phyloP scores from a whole-genome alignment of 2,888 invertebrate genomes.

The Osmoderma eremita region DNA sequence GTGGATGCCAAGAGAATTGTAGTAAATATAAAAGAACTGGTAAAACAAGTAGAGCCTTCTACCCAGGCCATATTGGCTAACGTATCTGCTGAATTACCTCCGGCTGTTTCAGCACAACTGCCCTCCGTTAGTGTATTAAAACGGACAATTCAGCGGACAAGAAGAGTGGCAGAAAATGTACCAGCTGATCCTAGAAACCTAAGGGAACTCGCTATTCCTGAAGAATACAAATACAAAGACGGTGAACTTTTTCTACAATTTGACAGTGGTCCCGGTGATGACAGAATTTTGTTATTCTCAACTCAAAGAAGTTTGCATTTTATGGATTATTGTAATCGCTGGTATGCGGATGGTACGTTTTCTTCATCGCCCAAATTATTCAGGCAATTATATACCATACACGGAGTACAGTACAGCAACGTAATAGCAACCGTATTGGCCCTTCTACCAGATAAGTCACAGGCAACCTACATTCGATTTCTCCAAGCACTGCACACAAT shows the following conservation, averaged over 20 bases:
- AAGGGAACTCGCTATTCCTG: conserved; percentile 6
- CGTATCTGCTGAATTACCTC: conserved; percentile 30
- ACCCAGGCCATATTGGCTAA: conserved; percentile 37
- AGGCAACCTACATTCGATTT: conserved; percentile 1
- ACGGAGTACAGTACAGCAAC: conserved; percentile 13
- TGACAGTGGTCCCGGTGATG: neutral
- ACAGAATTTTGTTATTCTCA: conserved; percentile 4
- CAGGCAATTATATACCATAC: conserved; percentile 5
- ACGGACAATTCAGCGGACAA: conserved; percentile 26
- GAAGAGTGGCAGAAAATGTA: conserved; percentile 20
- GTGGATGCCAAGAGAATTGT: conserved; percentile 9
- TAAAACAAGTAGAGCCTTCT: conserved; percentile 28
- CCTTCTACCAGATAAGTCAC: conserved; percentile 30
- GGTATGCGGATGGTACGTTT: conserved; percentile 28
- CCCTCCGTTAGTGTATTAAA: conserved; percentile 21
- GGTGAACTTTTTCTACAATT: conserved; percentile 27
- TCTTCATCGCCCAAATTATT: conserved; percentile 4
- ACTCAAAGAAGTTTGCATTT: conserved; percentile 11
- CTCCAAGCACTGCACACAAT: conserved; percentile 36
- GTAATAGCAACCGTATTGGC: conserved; percentile 32
- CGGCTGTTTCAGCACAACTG: conserved; percentile 34
- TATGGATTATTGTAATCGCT: neutral
- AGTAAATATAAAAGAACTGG: conserved; percentile 27
- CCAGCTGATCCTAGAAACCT: conserved; percentile 33
- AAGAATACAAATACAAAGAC: conserved; percentile 23